Base-by-base conservation (phyloP, 2,113 vertebrate genomes). In the Puffinus mauretanicus region DNA sequence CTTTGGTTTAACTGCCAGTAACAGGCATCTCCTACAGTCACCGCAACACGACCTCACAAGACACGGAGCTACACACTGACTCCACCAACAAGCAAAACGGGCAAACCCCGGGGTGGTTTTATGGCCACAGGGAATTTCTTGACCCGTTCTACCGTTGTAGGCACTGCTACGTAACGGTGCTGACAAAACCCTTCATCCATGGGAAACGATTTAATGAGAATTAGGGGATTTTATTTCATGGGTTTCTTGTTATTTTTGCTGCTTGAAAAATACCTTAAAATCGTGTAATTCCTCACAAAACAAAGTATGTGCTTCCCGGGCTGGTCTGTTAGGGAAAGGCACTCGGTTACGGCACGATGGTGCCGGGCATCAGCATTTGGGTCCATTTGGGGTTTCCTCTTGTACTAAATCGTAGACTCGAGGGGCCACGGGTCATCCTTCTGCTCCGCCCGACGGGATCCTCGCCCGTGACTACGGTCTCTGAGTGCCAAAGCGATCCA, bases 291-390 rank as follows among this genome's bases (percentile, higher is more conserved):
- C 65, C 51, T 51, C 58, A 78, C 26, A 15, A 17, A 70, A 10
- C 40, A 10, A 47, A 29, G 24, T 2, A 10, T 0, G 40, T 9
- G 47, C 57, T 49, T 57, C 72, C 72, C 49, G 36, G 2, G 4
- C n/a, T 5, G 36, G 7, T 10, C 22, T 17, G 62, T 62, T 20
- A 29, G 32, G 70, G 64, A 36, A 49, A 42, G 69, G 69, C n/a
- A 7, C 40, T 29, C 1, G 12, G 24, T 13, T 11, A 34, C 0
- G 36, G 52, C 8, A 11, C 1, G 3, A 10, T 1, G 55, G 49
- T 10, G 38, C 22, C 64, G 29, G 83, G 54, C 0, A 5, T 21
- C 54, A 49, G 76, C 30, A 5, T 40, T 38, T 38, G 36, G 22
- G 8, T 20, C 40, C 42, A 1, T 44, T 3, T 27, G n/a, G 14